phyloP scores from a whole-genome alignment of 1,140 invertebrate genomes.

The Oncopodura yosiiana region DNA sequence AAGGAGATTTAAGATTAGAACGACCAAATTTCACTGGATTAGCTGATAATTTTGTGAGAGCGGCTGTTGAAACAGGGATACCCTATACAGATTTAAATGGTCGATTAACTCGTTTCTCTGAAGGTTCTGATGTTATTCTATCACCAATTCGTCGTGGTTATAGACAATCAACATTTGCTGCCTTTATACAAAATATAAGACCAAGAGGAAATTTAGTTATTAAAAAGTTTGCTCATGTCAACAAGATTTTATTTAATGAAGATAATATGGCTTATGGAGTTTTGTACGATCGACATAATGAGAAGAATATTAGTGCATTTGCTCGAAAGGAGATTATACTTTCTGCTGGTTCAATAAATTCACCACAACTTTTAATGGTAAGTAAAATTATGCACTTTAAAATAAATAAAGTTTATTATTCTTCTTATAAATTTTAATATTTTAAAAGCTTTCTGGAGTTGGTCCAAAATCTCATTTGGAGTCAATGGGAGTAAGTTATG shows the following conservation, averaged over 20 bases:
- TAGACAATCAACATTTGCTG: background rate
- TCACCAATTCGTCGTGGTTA: constrained; percentile 10
- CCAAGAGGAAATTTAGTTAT: constrained; percentile 13
- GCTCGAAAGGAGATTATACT: background rate
- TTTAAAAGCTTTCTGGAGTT: background rate
- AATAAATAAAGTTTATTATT: too few species aligned
- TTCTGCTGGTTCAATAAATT: background rate
- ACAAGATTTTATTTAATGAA: background rate
- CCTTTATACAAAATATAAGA: constrained; percentile 11
- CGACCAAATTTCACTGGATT: constrained; percentile 5
- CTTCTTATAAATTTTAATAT: too few species aligned
- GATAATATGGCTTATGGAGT: background rate
- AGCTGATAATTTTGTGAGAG: constrained; percentile 4
- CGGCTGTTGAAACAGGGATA: constrained; percentile 10
- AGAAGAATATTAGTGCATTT: background rate
- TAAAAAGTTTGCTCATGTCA: constrained; percentile 19
- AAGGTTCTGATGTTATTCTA: constrained; percentile 18
- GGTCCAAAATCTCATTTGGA: background rate
- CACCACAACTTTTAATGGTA: background rate
- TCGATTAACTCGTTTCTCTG: constrained; percentile 10
- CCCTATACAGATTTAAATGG: constrained; percentile 15
- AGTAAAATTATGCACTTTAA: too few species aligned
- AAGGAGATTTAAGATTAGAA: constrained; percentile 13
- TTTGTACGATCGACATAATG: background rate
- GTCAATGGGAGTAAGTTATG: background rate